phyloP scores from a whole-genome alignment of 2,888 invertebrate genomes.

The Mantis religiosa region DNA sequence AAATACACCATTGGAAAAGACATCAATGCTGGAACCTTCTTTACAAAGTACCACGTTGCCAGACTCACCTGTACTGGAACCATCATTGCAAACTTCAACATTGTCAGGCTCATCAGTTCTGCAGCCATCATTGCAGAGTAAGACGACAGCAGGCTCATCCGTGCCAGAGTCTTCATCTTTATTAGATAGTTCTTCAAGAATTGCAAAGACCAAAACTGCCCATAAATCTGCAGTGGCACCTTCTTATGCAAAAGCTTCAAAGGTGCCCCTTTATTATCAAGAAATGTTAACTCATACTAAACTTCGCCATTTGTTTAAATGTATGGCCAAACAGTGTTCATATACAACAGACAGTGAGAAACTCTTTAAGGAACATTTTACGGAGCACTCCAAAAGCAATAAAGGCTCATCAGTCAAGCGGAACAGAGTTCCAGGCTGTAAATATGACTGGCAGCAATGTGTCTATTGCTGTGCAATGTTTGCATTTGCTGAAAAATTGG shows the following conservation, averaged over 20 bases:
- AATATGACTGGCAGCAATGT: conserved; percentile 50
- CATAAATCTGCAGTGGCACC: conserved; percentile 12
- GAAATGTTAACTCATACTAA: conserved; percentile 42
- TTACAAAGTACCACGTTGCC: no score
- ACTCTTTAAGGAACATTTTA: conserved; percentile 44
- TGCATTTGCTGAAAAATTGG: conserved; percentile 46
- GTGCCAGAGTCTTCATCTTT: background rate
- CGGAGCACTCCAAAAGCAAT: background rate
- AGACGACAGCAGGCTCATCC: background rate
- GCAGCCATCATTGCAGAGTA: background rate
- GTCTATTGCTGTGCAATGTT: conserved; percentile 54
- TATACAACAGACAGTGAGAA: conserved; percentile 44
- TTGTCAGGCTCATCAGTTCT: background rate
- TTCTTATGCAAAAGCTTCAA: conserved; percentile 23
- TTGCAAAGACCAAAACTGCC: background rate
- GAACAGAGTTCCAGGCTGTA: conserved; percentile 37
- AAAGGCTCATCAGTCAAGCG: conserved; percentile 34
- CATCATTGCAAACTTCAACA: background rate
- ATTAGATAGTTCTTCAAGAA: background rate
- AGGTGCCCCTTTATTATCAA: conserved; percentile 22
- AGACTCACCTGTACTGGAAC: background rate
- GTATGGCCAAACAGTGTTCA: conserved; percentile 50
- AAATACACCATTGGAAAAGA: background rate
- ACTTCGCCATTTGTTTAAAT: conserved; percentile 51
- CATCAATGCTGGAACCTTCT: no score